Percentiles rank a stretch among this genome's conserved stretches.
These are phyloP conservation scores for Trichoplusia ni DNA, from an alignment of 1,140 invertebrate genomes.

Conservation along the genomic window DNA sequence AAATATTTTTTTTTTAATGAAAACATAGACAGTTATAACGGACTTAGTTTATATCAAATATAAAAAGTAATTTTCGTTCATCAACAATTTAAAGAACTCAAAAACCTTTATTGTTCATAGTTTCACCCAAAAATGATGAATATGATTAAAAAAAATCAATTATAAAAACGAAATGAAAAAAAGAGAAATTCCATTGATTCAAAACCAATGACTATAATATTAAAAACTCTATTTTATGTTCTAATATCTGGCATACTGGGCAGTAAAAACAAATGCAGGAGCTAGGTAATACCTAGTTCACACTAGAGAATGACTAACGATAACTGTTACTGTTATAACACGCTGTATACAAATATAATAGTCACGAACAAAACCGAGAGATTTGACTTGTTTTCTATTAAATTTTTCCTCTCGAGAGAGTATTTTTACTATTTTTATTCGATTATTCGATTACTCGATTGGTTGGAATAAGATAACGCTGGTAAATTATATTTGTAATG, in stretches of 20 bases:
- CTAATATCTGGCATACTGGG: neutral
- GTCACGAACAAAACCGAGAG: conserved; percentile 15
- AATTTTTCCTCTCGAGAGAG: conserved; percentile 12
- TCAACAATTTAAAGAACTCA: too few species aligned
- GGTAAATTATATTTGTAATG: conserved; percentile 6
- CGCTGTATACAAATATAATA: conserved; percentile 29
- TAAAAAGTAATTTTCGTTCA: too few species aligned
- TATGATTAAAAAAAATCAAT: neutral
- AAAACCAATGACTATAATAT: conserved; percentile 20
- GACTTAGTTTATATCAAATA: too few species aligned
- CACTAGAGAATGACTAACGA: conserved; percentile 30
- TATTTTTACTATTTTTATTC: too few species aligned
- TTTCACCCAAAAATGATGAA: too few species aligned
- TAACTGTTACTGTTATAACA: conserved; percentile 27
- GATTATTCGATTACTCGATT: conserved; percentile 17
- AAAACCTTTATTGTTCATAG: too few species aligned
- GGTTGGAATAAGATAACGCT: conserved; percentile 1
- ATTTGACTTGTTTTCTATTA: conserved; percentile 29
- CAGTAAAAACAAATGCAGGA: conserved; percentile 24
- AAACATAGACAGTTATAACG: too few species aligned
- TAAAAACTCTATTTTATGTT: conserved; percentile 6
- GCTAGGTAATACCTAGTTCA: conserved; percentile 29
- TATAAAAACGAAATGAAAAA: conserved; percentile 6
- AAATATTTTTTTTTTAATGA: too few species aligned
- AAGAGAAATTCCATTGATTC: conserved; percentile 3